Percentiles rank a stretch among this genome's conserved stretches.
Evolutionary conservation across 2,113 vertebrate species (phyloP).

Genomic region (Brachypodius melanocephalos): DNA sequence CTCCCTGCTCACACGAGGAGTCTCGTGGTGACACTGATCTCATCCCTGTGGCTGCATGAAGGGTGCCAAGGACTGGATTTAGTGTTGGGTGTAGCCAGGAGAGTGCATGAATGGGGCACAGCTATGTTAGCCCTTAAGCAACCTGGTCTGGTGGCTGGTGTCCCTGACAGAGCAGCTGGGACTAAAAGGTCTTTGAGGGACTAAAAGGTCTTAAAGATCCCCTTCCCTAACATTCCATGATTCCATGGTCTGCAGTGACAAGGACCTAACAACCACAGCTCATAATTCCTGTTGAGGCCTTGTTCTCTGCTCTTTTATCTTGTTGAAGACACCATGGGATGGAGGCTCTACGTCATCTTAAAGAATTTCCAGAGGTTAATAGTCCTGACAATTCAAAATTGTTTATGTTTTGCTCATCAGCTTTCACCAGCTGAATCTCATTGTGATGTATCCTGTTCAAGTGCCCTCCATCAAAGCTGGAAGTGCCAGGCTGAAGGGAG

Average conservation of each 20-base stretch:
- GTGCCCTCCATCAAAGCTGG: not conserved
- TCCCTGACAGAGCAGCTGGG: not conserved
- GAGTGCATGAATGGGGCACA: too few relatives aligned
- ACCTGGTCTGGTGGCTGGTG: rapidly evolving
- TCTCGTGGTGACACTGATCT: rapidly evolving
- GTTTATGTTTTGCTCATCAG: not conserved
- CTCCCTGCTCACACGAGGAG: not conserved
- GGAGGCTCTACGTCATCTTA: not conserved
- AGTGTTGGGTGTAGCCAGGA: not conserved
- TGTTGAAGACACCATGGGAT: not conserved
- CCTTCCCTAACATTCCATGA: not conserved
- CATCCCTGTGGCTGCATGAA: rapidly evolving
- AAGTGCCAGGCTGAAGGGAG: not conserved
- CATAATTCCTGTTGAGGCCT: not conserved
- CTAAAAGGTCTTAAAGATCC: not conserved
- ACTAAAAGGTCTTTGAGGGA: not conserved
- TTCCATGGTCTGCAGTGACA: not conserved
- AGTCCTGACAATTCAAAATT: not conserved
- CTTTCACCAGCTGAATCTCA: not conserved
- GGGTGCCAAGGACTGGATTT: not conserved
- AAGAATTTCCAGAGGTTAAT: not conserved
- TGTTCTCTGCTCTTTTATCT: not conserved
- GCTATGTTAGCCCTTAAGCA: not conserved
- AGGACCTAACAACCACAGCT: not conserved
- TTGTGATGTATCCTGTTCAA: not conserved